Percentiles rank a stretch among this genome's conserved stretches.
These are phyloP conservation scores for Acanthiza pusilla DNA, from an alignment of 2,797 vertebrate genomes.

Conservation along the genomic window DNA sequence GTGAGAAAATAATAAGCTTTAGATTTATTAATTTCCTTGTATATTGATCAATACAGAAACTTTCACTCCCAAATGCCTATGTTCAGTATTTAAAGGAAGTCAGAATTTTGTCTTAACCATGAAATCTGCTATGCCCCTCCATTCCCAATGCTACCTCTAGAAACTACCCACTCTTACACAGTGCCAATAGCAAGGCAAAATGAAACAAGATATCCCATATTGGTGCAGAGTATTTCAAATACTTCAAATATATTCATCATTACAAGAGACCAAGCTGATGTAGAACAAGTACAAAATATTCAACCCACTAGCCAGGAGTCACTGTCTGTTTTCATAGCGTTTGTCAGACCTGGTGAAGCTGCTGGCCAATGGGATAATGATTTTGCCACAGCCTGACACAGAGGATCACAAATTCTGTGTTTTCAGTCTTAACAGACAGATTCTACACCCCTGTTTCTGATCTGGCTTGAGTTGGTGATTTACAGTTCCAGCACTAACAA, in stretches of 20 bases:
- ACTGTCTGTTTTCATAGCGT: background rate
- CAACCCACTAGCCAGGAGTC: background rate
- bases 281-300: background rate
- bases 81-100: background rate
- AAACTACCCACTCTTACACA: background rate
- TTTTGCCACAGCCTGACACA: background rate
- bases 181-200: background rate
- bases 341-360: background rate
- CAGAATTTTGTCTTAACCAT: background rate
- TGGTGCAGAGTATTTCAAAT: background rate
- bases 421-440: background rate
- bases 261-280: background rate
- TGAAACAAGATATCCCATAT: background rate
- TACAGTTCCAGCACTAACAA: background rate
- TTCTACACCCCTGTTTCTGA: background rate
- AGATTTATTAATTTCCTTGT: background rate
- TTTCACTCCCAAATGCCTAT: background rate
- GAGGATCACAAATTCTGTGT: background rate
- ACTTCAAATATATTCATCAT: background rate
- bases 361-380: background rate
- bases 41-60: background rate
- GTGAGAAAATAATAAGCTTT: background rate
- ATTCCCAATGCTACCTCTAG: background rate
- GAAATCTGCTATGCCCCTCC: background rate
- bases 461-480: background rate